Evolutionary conservation across 1,140 invertebrate species (phyloP), one percentile per base, ranked within the genome.

Genomic region (Dinothrombium tinctorium): DNA sequence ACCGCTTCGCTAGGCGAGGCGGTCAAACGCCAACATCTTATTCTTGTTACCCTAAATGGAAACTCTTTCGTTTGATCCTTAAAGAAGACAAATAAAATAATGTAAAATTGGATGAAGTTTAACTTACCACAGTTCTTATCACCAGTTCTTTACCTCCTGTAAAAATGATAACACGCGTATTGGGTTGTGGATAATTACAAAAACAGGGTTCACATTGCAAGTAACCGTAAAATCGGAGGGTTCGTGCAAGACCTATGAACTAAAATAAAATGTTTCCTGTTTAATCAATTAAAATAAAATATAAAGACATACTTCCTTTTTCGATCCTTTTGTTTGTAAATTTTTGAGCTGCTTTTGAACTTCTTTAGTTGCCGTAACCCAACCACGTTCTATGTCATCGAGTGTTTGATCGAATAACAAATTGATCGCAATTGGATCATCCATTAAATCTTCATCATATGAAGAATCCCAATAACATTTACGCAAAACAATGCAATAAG

Each of bases 11-110:
- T n/a, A n/a, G n/a, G n/a, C n/a, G n/a, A n/a, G n/a, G n/a, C n/a
- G 19, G 78, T 87, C n/a, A 95, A 86, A 48, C 86, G 67, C 89
- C 89, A 95, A 51, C 86, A 90, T 47, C 79, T 69, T 74, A 95
- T 94, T 48, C 86, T 66, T 1, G 86, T 90, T 4, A 94, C 80
- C 61, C 84, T 80, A 55, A 89, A 94, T 51, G 68, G 65, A 12
- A 75, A 72, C 59, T 92, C 84, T 53, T 67, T 68, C 4, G 69
- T 57, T 48, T 67, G 60, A 35, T 60, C 57, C 59, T 63, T 45
- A 24, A 35, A 40, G 32, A 23, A 29, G 47, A 48, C 42, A 42
- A 32, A 33, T 12, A 4, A 23, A 43, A 4, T 24, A 32, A 32
- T 14, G 5, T 14, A 17, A 32, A 32, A 7, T 32, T 5, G 4